phyloP scores from a whole-genome alignment of 2,888 invertebrate species.

The Nemapogon koenigi region DNA sequence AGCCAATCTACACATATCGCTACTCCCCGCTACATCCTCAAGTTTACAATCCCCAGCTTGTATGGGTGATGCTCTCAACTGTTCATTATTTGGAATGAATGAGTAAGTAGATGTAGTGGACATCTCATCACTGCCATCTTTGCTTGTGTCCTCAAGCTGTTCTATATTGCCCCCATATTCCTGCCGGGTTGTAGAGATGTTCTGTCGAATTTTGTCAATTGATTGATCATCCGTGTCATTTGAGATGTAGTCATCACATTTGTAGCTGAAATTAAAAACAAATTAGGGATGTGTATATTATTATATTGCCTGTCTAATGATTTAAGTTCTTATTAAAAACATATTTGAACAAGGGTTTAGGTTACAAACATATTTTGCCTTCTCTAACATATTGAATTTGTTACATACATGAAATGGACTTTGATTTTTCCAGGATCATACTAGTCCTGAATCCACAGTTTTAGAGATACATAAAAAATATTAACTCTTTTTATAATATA shows the following conservation, averaged over 20 bases:
- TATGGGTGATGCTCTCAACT: constrained; percentile 1
- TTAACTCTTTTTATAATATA: no score
- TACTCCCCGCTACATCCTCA: not conserved
- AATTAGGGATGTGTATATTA: no score
- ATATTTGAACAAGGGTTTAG: no score
- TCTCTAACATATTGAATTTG: no score
- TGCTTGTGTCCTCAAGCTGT: constrained; percentile 28
- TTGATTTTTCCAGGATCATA: no score
- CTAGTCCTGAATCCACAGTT: no score
- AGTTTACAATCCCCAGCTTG: constrained; percentile 4
- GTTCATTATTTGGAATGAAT: not conserved
- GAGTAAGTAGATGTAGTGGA: constrained; percentile 22
- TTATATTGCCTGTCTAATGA: no score
- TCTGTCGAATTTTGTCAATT: constrained; percentile 65
- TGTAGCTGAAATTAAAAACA: constrained; percentile 76
- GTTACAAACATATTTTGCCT: no score
- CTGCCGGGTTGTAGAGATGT: constrained; percentile 34
- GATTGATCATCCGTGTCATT: constrained; percentile 69
- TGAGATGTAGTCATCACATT: constrained; percentile 80
- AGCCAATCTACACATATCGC: not conserved
- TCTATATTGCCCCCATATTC: constrained; percentile 24
- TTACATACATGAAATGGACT: no score
- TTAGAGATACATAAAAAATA: no score
- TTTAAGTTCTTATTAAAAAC: no score
- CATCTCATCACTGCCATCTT: constrained; percentile 26